phyloP scores from a whole-genome alignment of 2,888 invertebrate genomes.

The Aquatica leii region DNA sequence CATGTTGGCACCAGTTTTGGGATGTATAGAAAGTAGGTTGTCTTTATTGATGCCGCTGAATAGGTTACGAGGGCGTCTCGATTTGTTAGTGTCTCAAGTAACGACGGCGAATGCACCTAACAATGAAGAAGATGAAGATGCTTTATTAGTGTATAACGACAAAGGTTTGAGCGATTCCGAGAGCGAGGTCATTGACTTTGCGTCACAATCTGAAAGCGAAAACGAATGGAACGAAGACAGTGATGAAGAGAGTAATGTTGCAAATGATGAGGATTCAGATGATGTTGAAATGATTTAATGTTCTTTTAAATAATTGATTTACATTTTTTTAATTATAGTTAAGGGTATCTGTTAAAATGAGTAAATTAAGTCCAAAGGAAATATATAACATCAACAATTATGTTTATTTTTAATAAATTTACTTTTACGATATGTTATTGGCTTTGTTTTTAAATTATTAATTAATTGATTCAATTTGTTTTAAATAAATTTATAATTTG shows the following conservation, averaged over 20 bases:
- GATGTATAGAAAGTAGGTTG: conserved; percentile 66
- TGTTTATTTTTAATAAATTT: too few species aligned
- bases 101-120: conserved; percentile 49
- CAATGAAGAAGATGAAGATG: conserved; percentile 58
- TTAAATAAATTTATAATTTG: too few species aligned
- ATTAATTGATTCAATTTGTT: too few species aligned
- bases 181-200: conserved; percentile 52
- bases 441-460: too few species aligned
- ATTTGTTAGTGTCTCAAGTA: conserved; percentile 67
- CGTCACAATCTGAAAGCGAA: conserved; percentile 52
- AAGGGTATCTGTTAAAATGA: too few species aligned
- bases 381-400: too few species aligned
- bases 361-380: too few species aligned
- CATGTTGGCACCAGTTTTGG: conserved; percentile 65
- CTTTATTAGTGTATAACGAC: conserved; percentile 66
- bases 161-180: conserved; percentile 61
- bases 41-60: conserved; percentile 64
- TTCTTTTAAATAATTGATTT: too few species aligned
- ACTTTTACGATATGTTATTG: too few species aligned
- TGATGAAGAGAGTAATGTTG: conserved; percentile 39
- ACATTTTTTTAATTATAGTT: too few species aligned
- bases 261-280: not conserved
- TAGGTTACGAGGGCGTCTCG: conserved; percentile 68
- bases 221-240: conserved; percentile 58
- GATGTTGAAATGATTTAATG: conserved; percentile 20